These are phyloP conservation scores for Luidia sarsii DNA, from an alignment of 53 echinoderm and acorn worm genomes.

Conservation along the genomic window DNA sequence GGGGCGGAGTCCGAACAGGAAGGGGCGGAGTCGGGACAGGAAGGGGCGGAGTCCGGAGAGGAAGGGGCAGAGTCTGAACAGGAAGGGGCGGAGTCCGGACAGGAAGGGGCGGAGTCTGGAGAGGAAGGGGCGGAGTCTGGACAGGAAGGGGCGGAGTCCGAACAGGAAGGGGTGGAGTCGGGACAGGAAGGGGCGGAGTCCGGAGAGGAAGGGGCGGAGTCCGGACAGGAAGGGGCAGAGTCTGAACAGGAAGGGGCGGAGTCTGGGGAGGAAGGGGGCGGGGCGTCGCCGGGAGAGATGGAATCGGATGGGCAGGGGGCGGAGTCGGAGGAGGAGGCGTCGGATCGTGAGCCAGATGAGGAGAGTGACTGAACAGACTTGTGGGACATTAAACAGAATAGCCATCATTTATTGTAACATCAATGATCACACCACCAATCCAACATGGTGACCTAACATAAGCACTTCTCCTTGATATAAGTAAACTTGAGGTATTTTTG, in stretches of 20 bases:
- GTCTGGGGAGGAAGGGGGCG: conserved; percentile 11
- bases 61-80: background rate
- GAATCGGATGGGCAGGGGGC: conserved; percentile 8
- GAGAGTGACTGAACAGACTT: no score
- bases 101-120: background rate
- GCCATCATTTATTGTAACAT: conserved; percentile 2
- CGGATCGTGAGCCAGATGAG: no score
- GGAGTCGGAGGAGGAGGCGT: background rate
- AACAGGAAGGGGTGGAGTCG: conserved; percentile 28
- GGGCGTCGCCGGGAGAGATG: conserved; percentile 35
- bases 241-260: conserved; percentile 23
- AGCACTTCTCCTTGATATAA: no score
- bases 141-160: background rate
- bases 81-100: conserved; percentile 15
- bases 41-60: background rate
- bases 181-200: conserved; percentile 32
- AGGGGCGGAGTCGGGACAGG: no score
- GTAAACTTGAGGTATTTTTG: no score
- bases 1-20: conserved; percentile 24
- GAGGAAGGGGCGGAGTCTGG: background rate
- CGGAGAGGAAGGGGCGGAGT: background rate
- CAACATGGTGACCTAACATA: no score
- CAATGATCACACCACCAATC: background rate
- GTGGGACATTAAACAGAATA: no score
- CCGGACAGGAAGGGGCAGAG: background rate